phyloP scores from a whole-genome alignment of 2,888 invertebrate genomes.

The Calliphora vomitoria region DNA sequence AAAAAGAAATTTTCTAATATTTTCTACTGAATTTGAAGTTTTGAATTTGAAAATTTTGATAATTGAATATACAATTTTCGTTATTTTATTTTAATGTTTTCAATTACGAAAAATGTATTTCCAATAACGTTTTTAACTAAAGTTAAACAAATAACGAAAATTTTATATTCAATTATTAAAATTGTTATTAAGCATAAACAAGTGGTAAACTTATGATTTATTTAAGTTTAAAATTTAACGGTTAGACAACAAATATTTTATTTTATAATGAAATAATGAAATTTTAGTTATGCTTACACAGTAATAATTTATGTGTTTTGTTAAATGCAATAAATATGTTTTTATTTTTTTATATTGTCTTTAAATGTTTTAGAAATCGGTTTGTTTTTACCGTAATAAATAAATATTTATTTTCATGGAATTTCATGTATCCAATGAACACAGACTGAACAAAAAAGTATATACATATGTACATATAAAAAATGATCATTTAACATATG shows the following conservation, averaged over 20 bases:
- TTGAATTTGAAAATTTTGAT: too few species aligned
- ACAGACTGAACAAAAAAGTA: constrained; percentile 38
- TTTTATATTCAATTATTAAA: too few species aligned
- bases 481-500: constrained; percentile 1
- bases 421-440: constrained; percentile 60
- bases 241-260: background rate
- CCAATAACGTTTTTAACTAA: too few species aligned
- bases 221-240: background rate
- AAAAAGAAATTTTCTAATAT: too few species aligned
- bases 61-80: too few species aligned
- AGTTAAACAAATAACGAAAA: too few species aligned
- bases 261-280: background rate
- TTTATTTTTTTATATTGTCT: background rate
- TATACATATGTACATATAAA: constrained; percentile 18
- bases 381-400: constrained; percentile 19
- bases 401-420: constrained; percentile 25
- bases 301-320: background rate
- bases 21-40: too few species aligned
- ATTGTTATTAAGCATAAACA: background rate
- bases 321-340: background rate
- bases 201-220: background rate
- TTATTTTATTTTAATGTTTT: too few species aligned
- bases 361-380: constrained; percentile 14
- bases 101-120: too few species aligned
- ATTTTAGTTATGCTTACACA: background rate